Evolutionary conservation across 2,888 invertebrate genomes (phyloP), one percentile per base, ranked within the genome.

Genomic region (Drosophila colorata): DNA sequence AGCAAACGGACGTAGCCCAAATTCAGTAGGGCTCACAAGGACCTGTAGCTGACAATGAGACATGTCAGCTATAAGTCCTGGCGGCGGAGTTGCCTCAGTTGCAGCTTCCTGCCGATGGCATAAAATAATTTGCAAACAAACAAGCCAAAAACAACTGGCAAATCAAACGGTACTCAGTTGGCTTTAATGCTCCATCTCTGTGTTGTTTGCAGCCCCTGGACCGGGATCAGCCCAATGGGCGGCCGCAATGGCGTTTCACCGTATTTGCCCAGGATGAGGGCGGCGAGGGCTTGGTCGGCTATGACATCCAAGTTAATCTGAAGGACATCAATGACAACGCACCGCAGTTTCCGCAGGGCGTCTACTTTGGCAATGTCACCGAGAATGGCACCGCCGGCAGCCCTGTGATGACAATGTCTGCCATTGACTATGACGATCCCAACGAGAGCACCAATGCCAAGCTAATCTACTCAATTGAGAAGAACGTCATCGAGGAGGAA

Each of bases 401-500:
- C 96, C 96, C 97, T 61, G 98, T 99, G 71, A 98, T 98, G 98
- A 98, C 98, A 55, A 98, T 98, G 96, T 97, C 98, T 44, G 98
- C 98, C 25, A 96, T 97, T 49, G 99, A 99, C 93, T 98, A 98
- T 91, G 99, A 99, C 91, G 98, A 98, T 92, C 98, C 98, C 23
- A 96, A 96, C 71, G 98, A 98, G 94, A 97, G 98, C 78, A 96
- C 97, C 75, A 98, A 99, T 92, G 98, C 99, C 8, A 96, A 97
- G 88, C 93, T 99, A 71, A 96, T 97, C 82, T 99, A 99, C 93
- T 97, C 98, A 37, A 98, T 98, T 87, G 98, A 98, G 92, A 98
- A 98, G 93, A 98, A 98, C 92, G 98, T 98, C 47, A 98, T 98
- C 78, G 98, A 98, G 93, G 98, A 98, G 93, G 98, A 98, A 92